These are phyloP conservation scores for Rhaphigaster nebulosa DNA, from an alignment of 2,888 invertebrate genomes.

Conservation along the genomic window DNA sequence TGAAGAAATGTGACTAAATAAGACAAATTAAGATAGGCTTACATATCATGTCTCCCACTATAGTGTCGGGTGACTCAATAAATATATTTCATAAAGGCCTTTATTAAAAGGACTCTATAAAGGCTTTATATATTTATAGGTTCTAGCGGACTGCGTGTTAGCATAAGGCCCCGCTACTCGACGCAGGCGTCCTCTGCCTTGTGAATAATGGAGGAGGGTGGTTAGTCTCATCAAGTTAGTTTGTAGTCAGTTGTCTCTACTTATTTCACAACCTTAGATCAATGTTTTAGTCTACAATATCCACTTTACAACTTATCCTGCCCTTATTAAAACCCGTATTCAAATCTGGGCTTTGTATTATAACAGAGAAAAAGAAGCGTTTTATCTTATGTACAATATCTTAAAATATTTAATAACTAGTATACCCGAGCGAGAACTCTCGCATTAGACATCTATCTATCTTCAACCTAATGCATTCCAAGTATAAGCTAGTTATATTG, in stretches of 20 bases:
- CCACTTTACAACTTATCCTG: not conserved
- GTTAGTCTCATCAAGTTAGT: constrained; percentile 45
- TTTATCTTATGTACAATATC: no score
- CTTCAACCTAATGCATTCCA: no score
- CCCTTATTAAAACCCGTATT: not conserved
- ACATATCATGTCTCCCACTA: not conserved
- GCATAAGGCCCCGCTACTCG: not conserved
- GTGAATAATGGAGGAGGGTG: constrained; percentile 1
- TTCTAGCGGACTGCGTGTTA: not conserved
- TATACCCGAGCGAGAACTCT: no score
- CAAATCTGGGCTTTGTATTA: not conserved
- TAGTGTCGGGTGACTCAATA: not conserved
- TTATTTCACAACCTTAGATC: constrained; percentile 41
- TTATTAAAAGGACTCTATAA: not conserved
- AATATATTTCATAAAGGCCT: not conserved
- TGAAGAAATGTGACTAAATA: not conserved
- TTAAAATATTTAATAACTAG: no score
- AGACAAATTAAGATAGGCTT: not conserved
- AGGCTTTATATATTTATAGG: constrained; percentile 30
- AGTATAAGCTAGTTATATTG: no score
- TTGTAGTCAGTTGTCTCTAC: constrained; percentile 42
- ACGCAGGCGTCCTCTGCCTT: not conserved
- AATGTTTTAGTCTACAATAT: constrained; percentile 7
- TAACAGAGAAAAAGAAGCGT: no score
- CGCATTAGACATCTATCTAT: no score